Percentiles rank a stretch among this genome's conserved stretches.
Conservation (phyloP, 2,797 vertebrate species). For the Sarcophilus harrisii region DNA sequence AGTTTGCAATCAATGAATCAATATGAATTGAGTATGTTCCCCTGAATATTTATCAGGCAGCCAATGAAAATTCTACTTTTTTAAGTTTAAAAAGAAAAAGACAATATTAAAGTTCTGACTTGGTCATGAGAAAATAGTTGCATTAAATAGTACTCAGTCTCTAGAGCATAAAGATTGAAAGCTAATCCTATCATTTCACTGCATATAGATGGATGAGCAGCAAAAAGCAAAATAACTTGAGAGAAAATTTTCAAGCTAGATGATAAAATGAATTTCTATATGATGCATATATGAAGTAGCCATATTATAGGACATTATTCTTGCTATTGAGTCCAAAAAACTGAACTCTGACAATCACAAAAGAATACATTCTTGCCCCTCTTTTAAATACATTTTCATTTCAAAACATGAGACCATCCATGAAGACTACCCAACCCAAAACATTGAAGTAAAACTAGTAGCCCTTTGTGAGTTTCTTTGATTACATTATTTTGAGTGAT, state of each 20-base stretch:
- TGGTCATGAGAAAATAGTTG: not conserved
- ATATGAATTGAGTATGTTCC: accelerated
- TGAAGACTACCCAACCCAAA: not conserved
- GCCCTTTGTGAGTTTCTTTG: not conserved
- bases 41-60: not conserved
- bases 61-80: not conserved
- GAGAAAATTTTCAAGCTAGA: not conserved
- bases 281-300: not conserved
- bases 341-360: not conserved
- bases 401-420: not conserved
- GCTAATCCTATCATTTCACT: too few relatives aligned
- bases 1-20: accelerated
- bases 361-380: not conserved
- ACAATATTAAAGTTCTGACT: not conserved
- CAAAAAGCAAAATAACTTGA: not conserved
- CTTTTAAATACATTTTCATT: not conserved
- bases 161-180: not conserved
- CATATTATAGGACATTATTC: not conserved
- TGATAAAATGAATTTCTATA: not conserved
- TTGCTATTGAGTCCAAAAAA: not conserved
- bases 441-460: not conserved
- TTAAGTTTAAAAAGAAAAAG: not conserved
- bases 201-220: not conserved
- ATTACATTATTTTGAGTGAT: not conserved
- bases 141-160: not conserved